Percentiles rank a stretch among this genome's conserved stretches.
These are phyloP conservation scores for Phenganax stokvisi DNA, from an alignment of 92 coral and sea anemone species.

Conservation along the genomic window DNA sequence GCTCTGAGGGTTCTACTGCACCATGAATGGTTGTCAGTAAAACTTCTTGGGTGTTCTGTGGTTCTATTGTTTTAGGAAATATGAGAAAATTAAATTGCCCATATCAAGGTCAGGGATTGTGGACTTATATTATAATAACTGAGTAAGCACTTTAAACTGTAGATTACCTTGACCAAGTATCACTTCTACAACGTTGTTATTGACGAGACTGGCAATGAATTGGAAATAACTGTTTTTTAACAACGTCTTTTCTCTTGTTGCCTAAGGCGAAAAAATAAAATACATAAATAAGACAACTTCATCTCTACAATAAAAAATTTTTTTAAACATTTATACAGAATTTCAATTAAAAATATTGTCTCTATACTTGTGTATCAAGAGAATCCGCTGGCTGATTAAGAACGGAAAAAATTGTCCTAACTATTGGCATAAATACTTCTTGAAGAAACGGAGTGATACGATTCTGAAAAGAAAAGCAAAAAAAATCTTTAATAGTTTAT, in stretches of 20 bases:
- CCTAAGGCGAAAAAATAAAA: slow-evolving; percentile 42
- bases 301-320: background rate
- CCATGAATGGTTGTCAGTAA: slow-evolving; percentile 82
- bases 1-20: slow-evolving; percentile 86
- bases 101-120: no score
- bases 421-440: slow-evolving; percentile 92
- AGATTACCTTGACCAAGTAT: slow-evolving; percentile 76
- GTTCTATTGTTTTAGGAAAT: slow-evolving; percentile 46
- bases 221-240: slow-evolving; percentile 81
- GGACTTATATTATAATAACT: no score
- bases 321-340: background rate
- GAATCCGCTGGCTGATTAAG: slow-evolving; percentile 74
- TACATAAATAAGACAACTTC: no score
- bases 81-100: no score
- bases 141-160: background rate
- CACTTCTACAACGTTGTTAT: slow-evolving; percentile 75
- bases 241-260: slow-evolving; percentile 76
- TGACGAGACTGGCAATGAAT: slow-evolving; percentile 77
- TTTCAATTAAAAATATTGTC: background rate
- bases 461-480: slow-evolving; percentile 43
- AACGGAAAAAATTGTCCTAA: slow-evolving; percentile 74
- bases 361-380: slow-evolving; percentile 68
- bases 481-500: background rate
- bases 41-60: slow-evolving; percentile 79
- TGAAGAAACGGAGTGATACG: slow-evolving; percentile 82